Percentiles rank a stretch among this genome's conserved stretches.
phyloP scores from a whole-genome alignment of 2,797 vertebrate genomes.

The Fistularia tabacaria region DNA sequence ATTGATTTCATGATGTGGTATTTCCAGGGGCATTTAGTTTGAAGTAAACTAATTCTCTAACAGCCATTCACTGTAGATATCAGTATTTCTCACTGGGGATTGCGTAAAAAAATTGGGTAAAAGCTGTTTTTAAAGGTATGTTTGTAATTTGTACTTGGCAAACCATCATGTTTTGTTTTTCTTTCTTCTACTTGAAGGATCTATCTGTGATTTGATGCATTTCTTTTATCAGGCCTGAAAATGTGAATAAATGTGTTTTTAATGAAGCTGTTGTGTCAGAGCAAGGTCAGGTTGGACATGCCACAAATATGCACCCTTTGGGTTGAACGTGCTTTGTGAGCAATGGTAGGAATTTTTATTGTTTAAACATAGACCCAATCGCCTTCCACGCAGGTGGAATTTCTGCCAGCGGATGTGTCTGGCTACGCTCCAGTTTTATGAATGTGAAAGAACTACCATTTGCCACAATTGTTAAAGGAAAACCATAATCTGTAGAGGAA shows the following conservation, averaged over 20 bases:
- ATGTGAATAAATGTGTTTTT: constrained; percentile 17
- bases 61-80: no score
- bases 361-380: constrained; percentile 39
- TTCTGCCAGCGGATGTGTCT: constrained; percentile 32
- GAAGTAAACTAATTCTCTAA: no score
- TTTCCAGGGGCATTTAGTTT: no score
- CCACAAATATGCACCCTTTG: constrained; percentile 30
- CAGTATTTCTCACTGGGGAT: no score
- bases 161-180: no score
- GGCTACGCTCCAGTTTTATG: constrained; percentile 34
- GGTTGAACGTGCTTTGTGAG: constrained; percentile 28
- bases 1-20: no score
- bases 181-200: no score
- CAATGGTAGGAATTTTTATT: constrained; percentile 58
- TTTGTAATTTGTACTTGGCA: no score
- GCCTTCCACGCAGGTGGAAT: constrained; percentile 44
- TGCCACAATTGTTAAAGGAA: constrained; percentile 20
- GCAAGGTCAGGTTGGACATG: constrained; percentile 31
- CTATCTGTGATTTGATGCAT: no score
- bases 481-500: constrained; percentile 26
- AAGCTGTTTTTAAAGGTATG: no score
- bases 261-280: constrained; percentile 31
- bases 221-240: no score
- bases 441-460: constrained; percentile 27
- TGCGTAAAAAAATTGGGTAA: no score